Evolutionary conservation across 1,140 invertebrate species (phyloP).

Genomic region (Zaprionus gabonicus): DNA sequence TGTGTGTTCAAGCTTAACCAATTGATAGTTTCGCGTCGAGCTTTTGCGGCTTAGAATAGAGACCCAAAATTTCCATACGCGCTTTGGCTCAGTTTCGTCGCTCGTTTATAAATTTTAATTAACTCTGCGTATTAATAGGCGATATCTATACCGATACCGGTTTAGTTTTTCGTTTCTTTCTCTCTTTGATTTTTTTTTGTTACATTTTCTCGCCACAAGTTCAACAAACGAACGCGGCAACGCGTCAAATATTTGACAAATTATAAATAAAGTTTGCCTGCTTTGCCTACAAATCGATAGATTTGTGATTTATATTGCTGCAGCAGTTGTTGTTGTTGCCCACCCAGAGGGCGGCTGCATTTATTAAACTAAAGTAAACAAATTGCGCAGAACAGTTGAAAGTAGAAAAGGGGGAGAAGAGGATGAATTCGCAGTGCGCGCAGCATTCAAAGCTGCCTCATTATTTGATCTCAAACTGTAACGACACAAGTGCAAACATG

Average conservation of each 20-base stretch:
- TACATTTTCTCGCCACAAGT: conserved; percentile 37
- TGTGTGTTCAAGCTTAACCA: conserved; percentile 23
- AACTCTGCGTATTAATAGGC: conserved; percentile 44
- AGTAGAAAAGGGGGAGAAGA: not conserved
- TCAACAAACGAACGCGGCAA: conserved; percentile 62
- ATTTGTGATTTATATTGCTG: conserved; percentile 6
- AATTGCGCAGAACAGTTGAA: conserved; percentile 32
- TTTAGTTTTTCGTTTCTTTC: conserved; percentile 35
- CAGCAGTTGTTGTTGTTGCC: conserved; percentile 18
- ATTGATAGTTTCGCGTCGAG: conserved; percentile 12
- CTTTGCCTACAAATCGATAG: conserved; percentile 52
- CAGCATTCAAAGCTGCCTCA: conserved; percentile 50
- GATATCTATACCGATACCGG: conserved; percentile 56
- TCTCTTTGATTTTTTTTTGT: conserved; percentile 20
- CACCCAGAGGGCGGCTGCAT: conserved; percentile 51
- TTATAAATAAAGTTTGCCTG: conserved; percentile 21
- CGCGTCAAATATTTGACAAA: conserved; percentile 30
- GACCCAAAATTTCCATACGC: conserved; percentile 24
- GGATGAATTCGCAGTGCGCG: conserved; percentile 14
- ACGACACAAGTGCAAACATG: conserved; percentile 38
- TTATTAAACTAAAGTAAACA: conserved; percentile 26
- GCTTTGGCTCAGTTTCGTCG: conserved; percentile 19
- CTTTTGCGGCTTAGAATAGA: conserved; percentile 19
- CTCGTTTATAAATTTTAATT: conserved; percentile 36
- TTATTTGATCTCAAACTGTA: conserved; percentile 38